Base-by-base conservation (phyloP, 1,140 invertebrate species). In the Copidosoma floridanum region DNA sequence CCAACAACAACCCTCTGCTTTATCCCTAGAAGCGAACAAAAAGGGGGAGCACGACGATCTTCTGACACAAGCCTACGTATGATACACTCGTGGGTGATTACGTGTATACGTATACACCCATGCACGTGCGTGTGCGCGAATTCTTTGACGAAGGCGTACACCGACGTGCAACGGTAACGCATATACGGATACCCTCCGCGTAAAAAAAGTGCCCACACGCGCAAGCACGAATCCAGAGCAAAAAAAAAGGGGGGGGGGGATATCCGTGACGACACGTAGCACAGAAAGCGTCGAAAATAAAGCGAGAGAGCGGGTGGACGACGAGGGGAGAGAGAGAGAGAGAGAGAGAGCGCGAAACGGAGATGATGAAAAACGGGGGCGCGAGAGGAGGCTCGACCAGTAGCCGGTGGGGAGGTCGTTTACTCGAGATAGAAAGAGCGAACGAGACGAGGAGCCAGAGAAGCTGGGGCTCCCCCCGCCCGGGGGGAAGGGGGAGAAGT, bases 381-480 rank as follows among this genome's bases (percentile, higher is more conserved):
- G 24, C 35, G 55, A 38, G 41, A n/a, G n/a, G 43, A 35, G 40
- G 57, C 27, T 21, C 16, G 11, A 14, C 23, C 27, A 24, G 43
- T 18, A 7, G 35, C 27, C 48, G 48, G 48, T 32, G 48, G 57
- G 57, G 57, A 60, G 57, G 41, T 14, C 11, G 21, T 5, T 10
- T 40, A 2, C 23, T 32, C 35, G 24, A 46, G 48, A 47, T 47
- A 20, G 4, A 44, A 21, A 60, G 38, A 62, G 47, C 18, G 48
- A 57, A 44, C 40, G 32, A 61, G 63, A 51, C n/a, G 62, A 27
- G 43, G n/a, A 10, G 26, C 53, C 16, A 43, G 35, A 50, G 61
- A 52, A 48, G 53, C 48, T 50, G 55, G 57, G 24, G 56, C 18
- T 32, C 23, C 23, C 20, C 69, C 67, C 64, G 66, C 67, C 50